phyloP scores from a whole-genome alignment of 2,113 vertebrate genomes.

The Herpailurus yagouaroundi region DNA sequence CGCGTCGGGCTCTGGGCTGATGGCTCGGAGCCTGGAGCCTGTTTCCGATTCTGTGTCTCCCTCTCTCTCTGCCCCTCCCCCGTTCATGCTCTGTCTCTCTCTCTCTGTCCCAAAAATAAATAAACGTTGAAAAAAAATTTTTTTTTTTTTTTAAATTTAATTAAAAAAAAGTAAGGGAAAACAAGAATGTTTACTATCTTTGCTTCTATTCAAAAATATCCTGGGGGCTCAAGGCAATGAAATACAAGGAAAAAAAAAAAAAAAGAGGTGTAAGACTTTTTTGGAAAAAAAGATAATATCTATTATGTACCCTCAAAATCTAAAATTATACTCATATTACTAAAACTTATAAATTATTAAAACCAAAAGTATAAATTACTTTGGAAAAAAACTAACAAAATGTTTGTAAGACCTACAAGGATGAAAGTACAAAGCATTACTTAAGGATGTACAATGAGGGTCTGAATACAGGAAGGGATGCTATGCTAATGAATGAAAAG shows the following conservation, averaged over 20 bases:
- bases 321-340: conserved; percentile 13
- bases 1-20: too few relatives aligned
- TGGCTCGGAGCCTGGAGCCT: too few relatives aligned
- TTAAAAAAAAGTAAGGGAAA: neutral
- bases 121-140: too few relatives aligned
- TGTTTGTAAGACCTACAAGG: neutral
- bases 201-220: neutral
- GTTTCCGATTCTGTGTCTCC: too few relatives aligned
- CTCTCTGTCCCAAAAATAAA: too few relatives aligned
- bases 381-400: neutral
- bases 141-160: too few relatives aligned
- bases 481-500: neutral
- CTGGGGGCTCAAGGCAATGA: neutral
- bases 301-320: neutral
- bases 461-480: neutral
- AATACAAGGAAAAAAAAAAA: neutral
- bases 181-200: neutral
- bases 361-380: neutral
- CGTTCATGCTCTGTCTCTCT: too few relatives aligned
- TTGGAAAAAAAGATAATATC: neutral
- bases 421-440: neutral
- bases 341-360: conserved; percentile 4
- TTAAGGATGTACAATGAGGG: neutral
- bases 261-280: neutral
- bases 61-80: too few relatives aligned